These are phyloP conservation scores for Rhizoglyphus robini DNA, from an alignment of 1,140 invertebrate genomes.

Conservation along the genomic window DNA sequence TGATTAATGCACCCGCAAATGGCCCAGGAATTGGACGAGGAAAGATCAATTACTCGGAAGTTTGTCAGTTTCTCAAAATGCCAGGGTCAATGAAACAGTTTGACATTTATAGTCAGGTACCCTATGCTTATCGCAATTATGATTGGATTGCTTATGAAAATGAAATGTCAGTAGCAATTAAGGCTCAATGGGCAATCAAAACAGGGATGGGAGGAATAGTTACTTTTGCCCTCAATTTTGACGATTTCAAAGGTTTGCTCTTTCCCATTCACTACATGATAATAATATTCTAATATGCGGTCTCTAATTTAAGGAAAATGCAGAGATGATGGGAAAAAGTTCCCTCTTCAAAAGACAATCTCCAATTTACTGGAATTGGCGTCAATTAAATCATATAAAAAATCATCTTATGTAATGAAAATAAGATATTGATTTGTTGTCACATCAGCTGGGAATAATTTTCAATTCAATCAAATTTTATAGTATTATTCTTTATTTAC, in stretches of 20 bases:
- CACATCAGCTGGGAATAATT: neutral
- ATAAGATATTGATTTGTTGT: neutral
- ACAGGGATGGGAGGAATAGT: slow-evolving; percentile 27
- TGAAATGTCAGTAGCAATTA: slow-evolving; percentile 51
- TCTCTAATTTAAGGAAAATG: slow-evolving; percentile 2
- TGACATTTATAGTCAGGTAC: slow-evolving; percentile 54
- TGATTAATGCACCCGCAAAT: slow-evolving; percentile 50
- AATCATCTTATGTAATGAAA: neutral
- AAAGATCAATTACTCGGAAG: slow-evolving; percentile 24
- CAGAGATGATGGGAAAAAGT: slow-evolving; percentile 13
- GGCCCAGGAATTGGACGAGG: slow-evolving; percentile 48
- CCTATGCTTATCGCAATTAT: slow-evolving; percentile 53
- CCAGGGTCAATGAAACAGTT: slow-evolving; percentile 34
- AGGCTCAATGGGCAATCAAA: slow-evolving; percentile 40
- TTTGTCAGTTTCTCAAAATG: slow-evolving; percentile 25
- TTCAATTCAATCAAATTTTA: too few species aligned
- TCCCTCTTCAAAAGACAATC: slow-evolving; percentile 19
- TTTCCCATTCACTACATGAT: neutral
- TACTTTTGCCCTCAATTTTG: slow-evolving; percentile 29
- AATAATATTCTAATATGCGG: too few species aligned
- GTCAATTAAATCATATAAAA: slow-evolving; percentile 12
- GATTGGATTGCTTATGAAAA: slow-evolving; percentile 87
- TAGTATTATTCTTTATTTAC: too few species aligned
- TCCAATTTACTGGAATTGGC: slow-evolving; percentile 18
- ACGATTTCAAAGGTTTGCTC: slow-evolving; percentile 26